Evolutionary conservation across 2,113 vertebrate genomes (phyloP).

Genomic region (Mus pahari): DNA sequence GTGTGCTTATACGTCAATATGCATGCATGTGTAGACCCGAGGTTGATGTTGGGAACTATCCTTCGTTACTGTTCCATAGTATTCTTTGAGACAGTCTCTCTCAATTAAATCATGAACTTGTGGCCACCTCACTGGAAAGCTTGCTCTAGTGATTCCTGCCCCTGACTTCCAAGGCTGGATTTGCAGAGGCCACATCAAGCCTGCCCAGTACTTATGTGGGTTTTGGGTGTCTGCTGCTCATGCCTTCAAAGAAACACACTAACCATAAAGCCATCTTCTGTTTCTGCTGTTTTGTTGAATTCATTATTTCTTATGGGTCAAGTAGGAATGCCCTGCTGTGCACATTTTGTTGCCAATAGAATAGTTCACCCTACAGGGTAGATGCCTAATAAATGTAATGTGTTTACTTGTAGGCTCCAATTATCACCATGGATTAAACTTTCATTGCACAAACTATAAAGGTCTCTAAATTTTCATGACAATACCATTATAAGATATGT

Average conservation of each 20-base stretch:
- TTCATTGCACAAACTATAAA: not conserved
- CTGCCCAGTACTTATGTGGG: not conserved
- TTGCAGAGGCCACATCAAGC: not conserved
- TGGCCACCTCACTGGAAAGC: not conserved
- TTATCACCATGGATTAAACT: not conserved
- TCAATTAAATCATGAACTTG: not conserved
- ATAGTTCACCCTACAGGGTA: not conserved
- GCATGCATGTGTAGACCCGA: not conserved
- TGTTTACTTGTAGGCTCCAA: conserved; percentile 1
- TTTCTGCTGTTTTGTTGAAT: not conserved
- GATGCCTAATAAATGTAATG: not conserved
- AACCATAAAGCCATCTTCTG: not conserved
- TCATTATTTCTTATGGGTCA: not conserved
- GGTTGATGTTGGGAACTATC: no score
- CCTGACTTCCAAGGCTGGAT: not conserved
- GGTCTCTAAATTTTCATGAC: not conserved
- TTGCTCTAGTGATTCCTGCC: not conserved
- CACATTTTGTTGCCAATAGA: not conserved
- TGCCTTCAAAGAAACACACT: not conserved
- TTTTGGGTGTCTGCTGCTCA: not conserved
- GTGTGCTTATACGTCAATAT: not conserved
- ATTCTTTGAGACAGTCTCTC: not conserved
- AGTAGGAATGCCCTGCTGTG: not conserved
- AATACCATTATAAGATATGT: not conserved
- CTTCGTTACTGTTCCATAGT: no score